These are phyloP conservation scores for Congeria kusceri DNA, from an alignment of 2,888 invertebrate species.

Conservation along the genomic window DNA sequence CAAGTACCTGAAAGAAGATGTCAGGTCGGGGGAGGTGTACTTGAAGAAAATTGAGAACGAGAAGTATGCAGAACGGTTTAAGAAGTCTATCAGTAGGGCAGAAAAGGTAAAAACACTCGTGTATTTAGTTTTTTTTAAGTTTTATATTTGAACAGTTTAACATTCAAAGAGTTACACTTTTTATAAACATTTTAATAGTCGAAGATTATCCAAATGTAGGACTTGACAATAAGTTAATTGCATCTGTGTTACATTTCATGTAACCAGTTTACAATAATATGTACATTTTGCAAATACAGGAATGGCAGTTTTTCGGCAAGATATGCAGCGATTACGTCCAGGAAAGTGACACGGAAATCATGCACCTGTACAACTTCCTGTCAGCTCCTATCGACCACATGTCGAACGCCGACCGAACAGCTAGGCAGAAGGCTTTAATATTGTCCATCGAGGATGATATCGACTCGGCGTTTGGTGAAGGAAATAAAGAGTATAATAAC, in stretches of 20 bases:
- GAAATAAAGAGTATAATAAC: too few species aligned
- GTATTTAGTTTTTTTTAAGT: too few species aligned
- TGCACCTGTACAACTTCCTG: not conserved
- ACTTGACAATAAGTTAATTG: too few species aligned
- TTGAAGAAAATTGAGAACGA: constrained; percentile 40
- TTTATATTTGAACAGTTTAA: too few species aligned
- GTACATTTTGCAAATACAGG: constrained; percentile 5
- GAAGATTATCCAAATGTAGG: too few species aligned
- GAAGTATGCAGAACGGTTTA: constrained; percentile 31
- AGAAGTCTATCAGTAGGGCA: constrained; percentile 32
- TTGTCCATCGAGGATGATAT: not conserved
- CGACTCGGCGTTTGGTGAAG: not conserved
- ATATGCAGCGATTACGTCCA: constrained; percentile 40
- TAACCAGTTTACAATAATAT: not conserved
- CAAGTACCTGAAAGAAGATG: constrained; percentile 29
- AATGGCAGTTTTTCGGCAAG: constrained; percentile 34
- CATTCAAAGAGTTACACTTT: too few species aligned
- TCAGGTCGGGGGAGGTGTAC: constrained; percentile 31
- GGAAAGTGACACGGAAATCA: constrained; percentile 22
- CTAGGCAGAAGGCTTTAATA: not conserved
- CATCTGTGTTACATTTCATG: too few species aligned
- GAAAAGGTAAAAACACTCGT: constrained; percentile 15
- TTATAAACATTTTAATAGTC: too few species aligned
- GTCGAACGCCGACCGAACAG: not conserved
- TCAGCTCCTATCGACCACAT: not conserved